A percentile compares a stretch with the other conserved stretches of the same genome.
Conservation (phyloP, 1,140 invertebrate species). For the Heliconius hermathena region DNA sequence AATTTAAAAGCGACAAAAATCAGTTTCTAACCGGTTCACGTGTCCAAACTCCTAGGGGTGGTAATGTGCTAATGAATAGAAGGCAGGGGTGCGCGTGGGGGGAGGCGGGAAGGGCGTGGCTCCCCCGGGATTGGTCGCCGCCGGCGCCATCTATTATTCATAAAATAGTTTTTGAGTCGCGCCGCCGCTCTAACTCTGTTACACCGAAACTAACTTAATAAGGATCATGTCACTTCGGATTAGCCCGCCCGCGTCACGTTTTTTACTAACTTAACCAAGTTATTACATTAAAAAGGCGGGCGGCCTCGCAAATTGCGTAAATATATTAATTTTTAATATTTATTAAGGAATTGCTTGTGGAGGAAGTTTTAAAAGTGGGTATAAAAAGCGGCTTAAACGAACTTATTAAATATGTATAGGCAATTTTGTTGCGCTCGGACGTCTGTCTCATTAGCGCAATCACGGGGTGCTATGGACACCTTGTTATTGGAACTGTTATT, state of each 20-base stretch:
- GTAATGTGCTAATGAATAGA: constrained; percentile 81
- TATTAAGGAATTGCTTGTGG: constrained; percentile 63
- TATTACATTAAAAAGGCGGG: constrained; percentile 63
- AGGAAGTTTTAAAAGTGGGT: constrained; percentile 45
- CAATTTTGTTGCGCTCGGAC: constrained; percentile 30
- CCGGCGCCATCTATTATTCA: constrained; percentile 79
- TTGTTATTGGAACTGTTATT: background rate
- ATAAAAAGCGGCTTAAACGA: constrained; percentile 32
- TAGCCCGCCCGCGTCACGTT: constrained; percentile 59
- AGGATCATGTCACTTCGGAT: constrained; percentile 80
- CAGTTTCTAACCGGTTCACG: constrained; percentile 66
- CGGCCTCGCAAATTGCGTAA: constrained; percentile 51
- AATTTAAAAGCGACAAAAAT: constrained; percentile 56
- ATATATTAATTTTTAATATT: constrained; percentile 74
- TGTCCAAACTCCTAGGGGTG: constrained; percentile 60
- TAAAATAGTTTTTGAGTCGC: constrained; percentile 81
- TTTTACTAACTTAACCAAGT: constrained; percentile 67
- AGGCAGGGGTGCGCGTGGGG: constrained; percentile 58
- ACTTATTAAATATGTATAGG: constrained; percentile 28
- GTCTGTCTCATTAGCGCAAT: constrained; percentile 28
- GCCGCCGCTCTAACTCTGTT: constrained; percentile 75
- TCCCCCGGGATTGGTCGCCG: constrained; percentile 78
- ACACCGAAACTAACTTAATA: constrained; percentile 72
- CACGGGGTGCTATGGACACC: constrained; percentile 19
- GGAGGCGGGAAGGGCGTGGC: constrained; percentile 52